phyloP scores from a whole-genome alignment of 2,888 invertebrate species.

The Zele albiditarsus region DNA sequence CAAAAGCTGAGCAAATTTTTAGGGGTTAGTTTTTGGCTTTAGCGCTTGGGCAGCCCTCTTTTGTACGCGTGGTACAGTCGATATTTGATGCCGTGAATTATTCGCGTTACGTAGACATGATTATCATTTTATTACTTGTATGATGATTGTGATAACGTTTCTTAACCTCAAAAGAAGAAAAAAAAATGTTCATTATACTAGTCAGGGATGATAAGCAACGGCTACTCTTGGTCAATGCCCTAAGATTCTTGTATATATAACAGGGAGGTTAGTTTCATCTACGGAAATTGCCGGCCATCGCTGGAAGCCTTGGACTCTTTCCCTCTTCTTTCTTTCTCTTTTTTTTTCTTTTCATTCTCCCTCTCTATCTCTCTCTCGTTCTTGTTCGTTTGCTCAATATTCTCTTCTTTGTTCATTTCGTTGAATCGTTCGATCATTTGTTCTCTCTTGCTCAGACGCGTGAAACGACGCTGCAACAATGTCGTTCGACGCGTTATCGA shows the following conservation, averaged over 20 bases:
- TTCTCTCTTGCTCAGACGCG: constrained; percentile 16
- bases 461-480: constrained; percentile 33
- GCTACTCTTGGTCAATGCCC: constrained; percentile 3
- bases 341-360: neutral
- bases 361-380: neutral
- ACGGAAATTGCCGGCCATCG: constrained; percentile 25
- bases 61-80: constrained; percentile 56
- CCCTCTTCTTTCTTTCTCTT: neutral
- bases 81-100: constrained; percentile 33
- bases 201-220: neutral
- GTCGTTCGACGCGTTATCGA: constrained; percentile 39
- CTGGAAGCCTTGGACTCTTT: constrained; percentile 22
- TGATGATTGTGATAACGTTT: neutral
- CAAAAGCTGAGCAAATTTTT: neutral
- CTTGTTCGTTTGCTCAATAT: neutral
- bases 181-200: neutral
- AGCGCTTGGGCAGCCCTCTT: constrained; percentile 55
- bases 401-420: neutral
- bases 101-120: constrained; percentile 25
- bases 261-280: constrained; percentile 25
- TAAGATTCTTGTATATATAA: constrained; percentile 5
- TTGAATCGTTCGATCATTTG: neutral
- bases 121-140: constrained; percentile 10
- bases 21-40: constrained; percentile 41
- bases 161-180: neutral